Evolutionary conservation across 2,888 invertebrate species (phyloP).

Genomic region (Gymnosoma rotundatum): DNA sequence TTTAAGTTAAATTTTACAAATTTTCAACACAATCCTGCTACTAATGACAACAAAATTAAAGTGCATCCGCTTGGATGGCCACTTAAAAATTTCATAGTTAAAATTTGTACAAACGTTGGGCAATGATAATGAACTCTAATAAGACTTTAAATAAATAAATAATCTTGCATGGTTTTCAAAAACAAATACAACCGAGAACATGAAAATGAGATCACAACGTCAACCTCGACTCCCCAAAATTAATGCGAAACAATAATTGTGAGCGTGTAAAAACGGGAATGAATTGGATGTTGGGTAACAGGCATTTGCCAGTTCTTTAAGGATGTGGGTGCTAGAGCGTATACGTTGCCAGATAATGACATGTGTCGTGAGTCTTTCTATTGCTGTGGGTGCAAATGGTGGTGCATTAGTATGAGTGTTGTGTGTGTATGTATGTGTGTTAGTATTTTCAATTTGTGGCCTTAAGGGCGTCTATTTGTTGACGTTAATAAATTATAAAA

Average conservation of each 20-base stretch:
- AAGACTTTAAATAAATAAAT: constrained; percentile 65
- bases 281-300: constrained; percentile 29
- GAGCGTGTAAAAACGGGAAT: constrained; percentile 47
- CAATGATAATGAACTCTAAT: constrained; percentile 18
- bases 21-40: constrained; percentile 69
- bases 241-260: constrained; percentile 48
- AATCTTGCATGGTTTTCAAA: constrained; percentile 80
- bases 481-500: constrained; percentile 81
- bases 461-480: constrained; percentile 76
- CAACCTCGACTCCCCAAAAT: constrained; percentile 42
- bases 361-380: constrained; percentile 47
- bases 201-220: constrained; percentile 33
- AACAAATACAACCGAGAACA: constrained; percentile 77
- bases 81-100: constrained; percentile 75
- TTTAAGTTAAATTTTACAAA: constrained; percentile 68
- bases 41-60: constrained; percentile 78
- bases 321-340: constrained; percentile 72
- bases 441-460: constrained; percentile 64
- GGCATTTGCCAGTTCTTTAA: constrained; percentile 47
- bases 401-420: background rate
- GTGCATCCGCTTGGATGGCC: constrained; percentile 81
- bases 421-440: constrained; percentile 13
- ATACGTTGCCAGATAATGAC: constrained; percentile 63
- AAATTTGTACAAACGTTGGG: background rate
- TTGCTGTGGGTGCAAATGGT: constrained; percentile 4